A percentile compares a stretch with the other conserved stretches of the same genome.
phyloP scores from a whole-genome alignment of 2,113 vertebrate genomes.

The Dipodomys stephensi region DNA sequence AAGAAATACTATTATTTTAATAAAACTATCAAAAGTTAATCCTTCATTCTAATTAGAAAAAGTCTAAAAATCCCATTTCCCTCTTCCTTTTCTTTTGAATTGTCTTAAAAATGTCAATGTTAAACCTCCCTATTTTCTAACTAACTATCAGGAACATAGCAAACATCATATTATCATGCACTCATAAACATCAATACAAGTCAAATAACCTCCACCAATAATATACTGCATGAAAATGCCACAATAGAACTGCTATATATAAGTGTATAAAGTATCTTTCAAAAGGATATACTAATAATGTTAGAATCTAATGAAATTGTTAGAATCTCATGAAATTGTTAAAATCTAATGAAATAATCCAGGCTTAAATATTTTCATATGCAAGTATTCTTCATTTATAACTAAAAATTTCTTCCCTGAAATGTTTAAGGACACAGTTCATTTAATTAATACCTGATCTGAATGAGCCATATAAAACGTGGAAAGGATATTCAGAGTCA shows the following conservation, averaged over 20 bases:
- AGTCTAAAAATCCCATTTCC: slow-evolving; percentile 13
- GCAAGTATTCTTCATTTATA: slow-evolving; percentile 36
- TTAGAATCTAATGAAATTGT: slow-evolving; percentile 33
- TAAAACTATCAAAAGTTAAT: slow-evolving; percentile 39
- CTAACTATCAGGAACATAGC: neutral
- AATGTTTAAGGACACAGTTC: slow-evolving; percentile 26
- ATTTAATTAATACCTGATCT: slow-evolving; percentile 40
- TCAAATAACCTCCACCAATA: slow-evolving; percentile 11
- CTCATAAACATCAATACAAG: neutral
- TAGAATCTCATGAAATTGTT: slow-evolving; percentile 10
- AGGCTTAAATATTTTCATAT: slow-evolving; percentile 46
- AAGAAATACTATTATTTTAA: slow-evolving; percentile 18
- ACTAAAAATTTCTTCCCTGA: slow-evolving; percentile 49
- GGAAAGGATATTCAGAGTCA: slow-evolving; percentile 46
- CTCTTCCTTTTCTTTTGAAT: slow-evolving; percentile 40
- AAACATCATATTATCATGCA: neutral
- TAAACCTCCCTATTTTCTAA: neutral
- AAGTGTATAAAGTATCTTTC: neutral
- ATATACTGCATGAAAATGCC: neutral
- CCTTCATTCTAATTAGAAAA: slow-evolving; percentile 49
- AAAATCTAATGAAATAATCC: slow-evolving; percentile 32
- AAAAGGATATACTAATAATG: neutral
- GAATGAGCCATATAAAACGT: neutral
- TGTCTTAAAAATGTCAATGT: neutral
- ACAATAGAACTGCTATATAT: neutral